Conservation (phyloP, 2,888 invertebrate genomes). For the Agonopterix alstromeriana region DNA sequence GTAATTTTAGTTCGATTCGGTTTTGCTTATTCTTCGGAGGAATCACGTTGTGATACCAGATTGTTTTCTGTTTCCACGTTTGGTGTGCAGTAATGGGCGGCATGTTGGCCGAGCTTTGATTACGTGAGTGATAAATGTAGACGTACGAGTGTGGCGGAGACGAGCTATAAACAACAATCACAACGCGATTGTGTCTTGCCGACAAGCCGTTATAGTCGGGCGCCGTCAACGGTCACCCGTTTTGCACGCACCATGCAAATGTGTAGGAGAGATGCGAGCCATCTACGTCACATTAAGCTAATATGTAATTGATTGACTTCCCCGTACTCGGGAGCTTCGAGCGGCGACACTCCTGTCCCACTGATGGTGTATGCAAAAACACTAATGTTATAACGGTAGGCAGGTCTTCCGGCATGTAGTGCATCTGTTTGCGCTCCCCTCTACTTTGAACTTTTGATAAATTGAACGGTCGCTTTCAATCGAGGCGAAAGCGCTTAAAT, state of each 20-base stretch:
- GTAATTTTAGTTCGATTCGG: conserved; percentile 12
- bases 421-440: conserved; percentile 19
- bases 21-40: conserved; percentile 20
- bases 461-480: conserved; percentile 40
- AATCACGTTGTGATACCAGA: conserved; percentile 16
- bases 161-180: conserved; percentile 41
- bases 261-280: conserved; percentile 41
- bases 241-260: conserved; percentile 51
- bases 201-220: conserved; percentile 39
- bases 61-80: conserved; percentile 16
- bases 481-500: conserved; percentile 25
- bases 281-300: conserved; percentile 70
- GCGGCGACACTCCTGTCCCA: conserved; percentile 57
- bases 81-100: conserved; percentile 15
- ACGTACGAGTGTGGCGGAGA: conserved; percentile 7
- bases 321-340: conserved; percentile 38
- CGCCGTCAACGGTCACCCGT: conserved; percentile 31
- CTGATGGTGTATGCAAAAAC: conserved; percentile 67
- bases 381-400: conserved; percentile 64
- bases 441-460: conserved; percentile 35
- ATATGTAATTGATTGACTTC: conserved; percentile 73
- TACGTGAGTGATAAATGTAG: conserved; percentile 14
- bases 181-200: conserved; percentile 39
- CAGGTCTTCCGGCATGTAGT: conserved; percentile 42
- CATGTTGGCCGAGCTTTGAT: conserved; percentile 12